Conservation (phyloP, 2,113 vertebrate genomes). For the Typhlomys cinereus region DNA sequence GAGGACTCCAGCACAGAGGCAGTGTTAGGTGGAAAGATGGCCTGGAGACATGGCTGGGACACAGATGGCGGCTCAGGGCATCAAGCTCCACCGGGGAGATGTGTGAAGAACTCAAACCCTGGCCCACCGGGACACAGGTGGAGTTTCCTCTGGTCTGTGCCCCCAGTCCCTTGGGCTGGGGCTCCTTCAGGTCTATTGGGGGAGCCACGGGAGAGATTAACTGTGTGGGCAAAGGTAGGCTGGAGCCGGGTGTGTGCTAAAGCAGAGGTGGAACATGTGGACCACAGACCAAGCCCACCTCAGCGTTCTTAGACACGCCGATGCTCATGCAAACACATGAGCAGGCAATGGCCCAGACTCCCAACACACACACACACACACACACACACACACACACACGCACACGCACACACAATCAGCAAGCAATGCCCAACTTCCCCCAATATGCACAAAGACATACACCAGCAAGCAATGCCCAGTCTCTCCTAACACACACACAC, state of each 20-base stretch:
- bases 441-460: no score
- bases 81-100: not conserved
- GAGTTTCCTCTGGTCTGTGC: not conserved
- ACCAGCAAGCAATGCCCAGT: no score
- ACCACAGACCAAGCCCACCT: no score
- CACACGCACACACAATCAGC: no score
- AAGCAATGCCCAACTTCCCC: not conserved
- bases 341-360: not conserved
- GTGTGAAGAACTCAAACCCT: not conserved
- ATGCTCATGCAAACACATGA: not conserved
- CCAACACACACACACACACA: not conserved
- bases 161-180: no score
- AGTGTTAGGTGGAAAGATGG: no score
- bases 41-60: not conserved
- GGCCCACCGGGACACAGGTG: not conserved
- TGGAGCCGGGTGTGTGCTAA: no score
- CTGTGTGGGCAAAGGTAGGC: not conserved
- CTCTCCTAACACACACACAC: not conserved
- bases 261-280: accelerated
- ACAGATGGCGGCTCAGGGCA: not conserved
- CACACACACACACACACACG: no score
- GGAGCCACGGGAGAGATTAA: no score
- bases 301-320: not conserved
- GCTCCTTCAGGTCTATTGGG: not conserved
- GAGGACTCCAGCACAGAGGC: not conserved